phyloP scores from a whole-genome alignment of 2,113 vertebrate species.

The Dasyprocta punctata region DNA sequence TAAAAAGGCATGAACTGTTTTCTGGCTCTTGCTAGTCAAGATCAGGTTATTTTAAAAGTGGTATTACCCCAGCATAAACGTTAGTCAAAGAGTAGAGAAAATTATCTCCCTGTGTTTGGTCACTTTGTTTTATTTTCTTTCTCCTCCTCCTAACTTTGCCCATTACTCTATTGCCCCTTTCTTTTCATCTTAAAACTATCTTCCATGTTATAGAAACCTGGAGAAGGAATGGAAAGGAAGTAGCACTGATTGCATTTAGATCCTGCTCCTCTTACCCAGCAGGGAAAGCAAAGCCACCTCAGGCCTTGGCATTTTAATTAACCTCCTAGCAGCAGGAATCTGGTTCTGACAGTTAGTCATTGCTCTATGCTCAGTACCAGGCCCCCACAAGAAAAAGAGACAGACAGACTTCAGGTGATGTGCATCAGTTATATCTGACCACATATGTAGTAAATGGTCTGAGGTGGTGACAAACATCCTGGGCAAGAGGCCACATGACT shows the following conservation, averaged over 20 bases:
- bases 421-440: neutral
- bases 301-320: constrained; percentile 37
- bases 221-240: neutral
- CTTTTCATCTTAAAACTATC: neutral
- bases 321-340: neutral
- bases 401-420: neutral
- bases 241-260: neutral
- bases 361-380: neutral
- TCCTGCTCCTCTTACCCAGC: neutral
- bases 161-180: neutral
- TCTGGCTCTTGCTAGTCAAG: neutral
- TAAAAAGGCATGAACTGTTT: neutral
- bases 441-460: neutral
- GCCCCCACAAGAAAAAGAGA: neutral
- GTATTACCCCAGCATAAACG: neutral
- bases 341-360: neutral
- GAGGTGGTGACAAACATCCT: neutral
- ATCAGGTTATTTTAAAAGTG: neutral
- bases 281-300: neutral
- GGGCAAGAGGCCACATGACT: neutral
- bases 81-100: neutral
- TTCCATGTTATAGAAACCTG: neutral
- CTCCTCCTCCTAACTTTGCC: neutral
- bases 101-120: neutral
- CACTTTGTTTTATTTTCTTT: neutral